Evolutionary conservation across 1,140 invertebrate genomes (phyloP).

Genomic region (Copidosoma floridanum): DNA sequence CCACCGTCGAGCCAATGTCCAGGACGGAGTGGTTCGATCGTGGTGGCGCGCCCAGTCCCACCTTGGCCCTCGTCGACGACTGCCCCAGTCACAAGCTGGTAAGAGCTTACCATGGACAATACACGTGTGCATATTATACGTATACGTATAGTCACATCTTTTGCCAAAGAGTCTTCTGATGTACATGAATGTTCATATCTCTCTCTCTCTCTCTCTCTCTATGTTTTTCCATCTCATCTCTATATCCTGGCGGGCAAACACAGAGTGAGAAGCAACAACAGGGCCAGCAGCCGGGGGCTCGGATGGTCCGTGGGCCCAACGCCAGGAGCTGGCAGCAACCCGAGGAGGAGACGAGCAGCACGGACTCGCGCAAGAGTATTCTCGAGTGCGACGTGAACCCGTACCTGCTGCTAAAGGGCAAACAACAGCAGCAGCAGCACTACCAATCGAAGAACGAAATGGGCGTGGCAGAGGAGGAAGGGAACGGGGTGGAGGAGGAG

Average conservation of each 20-base stretch:
- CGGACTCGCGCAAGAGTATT: constrained; percentile 65
- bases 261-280: constrained; percentile 3
- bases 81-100: constrained; percentile 1
- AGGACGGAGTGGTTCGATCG: constrained; percentile 49
- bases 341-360: background rate
- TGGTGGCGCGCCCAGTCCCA: background rate
- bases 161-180: too few relatives aligned
- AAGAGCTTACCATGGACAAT: background rate
- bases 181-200: too few relatives aligned
- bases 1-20: constrained; percentile 28
- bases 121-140: too few relatives aligned
- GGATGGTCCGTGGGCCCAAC: background rate
- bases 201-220: too few relatives aligned
- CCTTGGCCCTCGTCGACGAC: background rate
- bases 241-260: too few relatives aligned
- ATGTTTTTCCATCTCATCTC: too few relatives aligned
- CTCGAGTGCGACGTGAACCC: constrained; percentile 83
- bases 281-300: background rate
- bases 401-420: constrained; percentile 71
- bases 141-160: background rate
- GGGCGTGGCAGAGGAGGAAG: background rate
- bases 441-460: too few relatives aligned
- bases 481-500: too few relatives aligned
- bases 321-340: constrained; percentile 30
- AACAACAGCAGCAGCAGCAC: constrained; percentile 15